Base-by-base conservation (phyloP, 2,797 vertebrate species). In the Enteromius argenteus region DNA sequence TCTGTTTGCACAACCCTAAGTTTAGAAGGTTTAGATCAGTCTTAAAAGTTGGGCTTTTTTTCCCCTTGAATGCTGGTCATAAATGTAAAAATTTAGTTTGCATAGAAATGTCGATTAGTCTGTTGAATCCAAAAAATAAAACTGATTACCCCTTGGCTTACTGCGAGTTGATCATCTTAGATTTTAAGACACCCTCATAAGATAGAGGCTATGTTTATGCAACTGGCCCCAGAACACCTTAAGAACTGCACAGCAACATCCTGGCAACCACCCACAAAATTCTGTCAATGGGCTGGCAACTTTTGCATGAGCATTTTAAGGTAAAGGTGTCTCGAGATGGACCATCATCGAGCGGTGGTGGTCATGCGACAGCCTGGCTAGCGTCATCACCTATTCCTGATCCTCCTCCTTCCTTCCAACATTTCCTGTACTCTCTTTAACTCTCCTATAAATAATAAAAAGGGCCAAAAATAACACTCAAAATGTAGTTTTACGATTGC, bases 361-460 rank as follows among this genome's bases (percentile, higher is more conserved):
- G 13, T 68, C 66, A 68, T 67, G 64, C 15, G 9, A 11, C 35
- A n/a, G 8, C 8, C 30, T 51, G 42, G 60, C 14, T 79, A 51
- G 62, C 42, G 27, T 79, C 62, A 67, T 67, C 27, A 66, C 23
- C 27, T n/a, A 51, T 37, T 67, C 30, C 64, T 53, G 2, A 9
- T 44, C 56, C 44, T 37, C 64, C 64, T 30, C 39, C 44, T n/a
- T 19, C 44, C 77, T 67, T 39, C 30, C 19, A 64, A 79, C 76
- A 15, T 51, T 37, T 51, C 62, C 78, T 23, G 13, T 68, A 49
- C 46, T 67, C 21, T 68, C 32, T 66, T 23, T 66, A 37, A 51
- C 46, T 53, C 32, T 53, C 27, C 46, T 67, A 80, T 80, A 53
- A 80, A 80, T 68, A 67, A 80, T 80, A 53, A 53, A 64, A 80